Evolutionary conservation across 2,888 invertebrate genomes (phyloP).

Genomic region (Leptopilina myrica): DNA sequence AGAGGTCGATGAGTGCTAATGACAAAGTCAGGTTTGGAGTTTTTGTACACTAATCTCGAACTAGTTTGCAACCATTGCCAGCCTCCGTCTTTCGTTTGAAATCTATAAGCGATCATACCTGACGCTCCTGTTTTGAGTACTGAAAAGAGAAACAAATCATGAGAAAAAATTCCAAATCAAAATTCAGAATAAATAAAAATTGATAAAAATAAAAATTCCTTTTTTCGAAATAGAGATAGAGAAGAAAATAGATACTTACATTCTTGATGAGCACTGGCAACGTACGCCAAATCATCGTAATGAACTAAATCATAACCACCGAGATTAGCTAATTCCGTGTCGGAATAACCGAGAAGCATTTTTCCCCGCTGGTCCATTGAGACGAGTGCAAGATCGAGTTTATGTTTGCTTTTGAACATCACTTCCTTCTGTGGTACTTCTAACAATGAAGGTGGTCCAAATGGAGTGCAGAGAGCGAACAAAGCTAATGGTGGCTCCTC

Average conservation of each 20-base stretch:
- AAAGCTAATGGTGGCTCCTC: conserved; percentile 96
- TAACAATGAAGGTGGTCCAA: conserved; percentile 97
- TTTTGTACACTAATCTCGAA: conserved; percentile 98
- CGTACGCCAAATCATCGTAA: conserved; percentile 97
- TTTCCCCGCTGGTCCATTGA: conserved; percentile 99
- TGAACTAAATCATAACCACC: conserved; percentile 99
- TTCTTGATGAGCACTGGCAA: conserved; percentile 99
- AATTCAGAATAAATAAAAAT: background rate
- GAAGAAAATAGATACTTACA: conserved; percentile 82
- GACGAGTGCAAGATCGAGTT: conserved; percentile 95
- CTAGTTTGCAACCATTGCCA: conserved; percentile 99
- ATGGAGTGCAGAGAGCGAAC: conserved; percentile 98
- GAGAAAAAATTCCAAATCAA: too few relatives aligned
- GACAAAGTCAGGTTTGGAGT: conserved; percentile 99
- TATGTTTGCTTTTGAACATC: conserved; percentile 99
- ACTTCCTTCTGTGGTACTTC: conserved; percentile 99
- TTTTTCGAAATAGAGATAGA: conserved; percentile 89
- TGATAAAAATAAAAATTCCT: conserved; percentile 81
- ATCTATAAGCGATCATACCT: conserved; percentile 98
- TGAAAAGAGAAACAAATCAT: conserved; percentile 73
- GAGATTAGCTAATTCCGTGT: conserved; percentile 92
- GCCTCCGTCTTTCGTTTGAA: conserved; percentile 94
- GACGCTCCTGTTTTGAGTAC: conserved; percentile 99
- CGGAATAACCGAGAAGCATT: conserved; percentile 95
- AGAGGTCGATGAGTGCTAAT: conserved; percentile 98